Evolutionary conservation across 2,888 invertebrate species (phyloP).

Genomic region (Cantharis lateralis): DNA sequence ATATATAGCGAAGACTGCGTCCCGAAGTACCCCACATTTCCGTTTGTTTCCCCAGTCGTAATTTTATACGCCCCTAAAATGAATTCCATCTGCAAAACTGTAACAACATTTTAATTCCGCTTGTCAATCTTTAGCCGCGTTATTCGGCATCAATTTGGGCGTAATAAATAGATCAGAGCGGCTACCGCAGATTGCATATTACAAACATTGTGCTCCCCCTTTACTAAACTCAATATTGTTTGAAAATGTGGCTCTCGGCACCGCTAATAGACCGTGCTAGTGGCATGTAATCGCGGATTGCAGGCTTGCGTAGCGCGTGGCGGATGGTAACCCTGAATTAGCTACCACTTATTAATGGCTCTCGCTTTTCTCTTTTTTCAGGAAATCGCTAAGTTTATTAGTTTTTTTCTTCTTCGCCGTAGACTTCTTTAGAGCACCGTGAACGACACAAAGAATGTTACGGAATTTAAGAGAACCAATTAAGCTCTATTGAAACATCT

Average conservation of each 20-base stretch:
- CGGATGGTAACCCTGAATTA: slow-evolving; percentile 23
- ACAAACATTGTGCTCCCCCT: slow-evolving; percentile 27
- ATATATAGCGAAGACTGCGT: neutral
- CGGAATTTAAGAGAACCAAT: neutral
- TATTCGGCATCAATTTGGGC: slow-evolving; percentile 27
- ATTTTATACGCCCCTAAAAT: slow-evolving; percentile 12
- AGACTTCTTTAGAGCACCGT: neutral
- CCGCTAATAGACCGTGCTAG: slow-evolving; percentile 33
- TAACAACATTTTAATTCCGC: slow-evolving; percentile 29
- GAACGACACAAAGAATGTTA: neutral
- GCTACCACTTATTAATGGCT: slow-evolving; percentile 25
- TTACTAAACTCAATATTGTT: slow-evolving; percentile 31
- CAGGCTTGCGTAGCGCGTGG: slow-evolving; percentile 37
- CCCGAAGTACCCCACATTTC: neutral
- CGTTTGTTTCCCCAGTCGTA: slow-evolving; percentile 4
- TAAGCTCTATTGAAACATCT: neutral
- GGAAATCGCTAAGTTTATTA: slow-evolving; percentile 22
- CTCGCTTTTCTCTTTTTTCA: slow-evolving; percentile 17
- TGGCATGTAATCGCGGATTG: slow-evolving; percentile 33
- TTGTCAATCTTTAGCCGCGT: slow-evolving; percentile 27
- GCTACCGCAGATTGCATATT: slow-evolving; percentile 33
- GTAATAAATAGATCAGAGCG: slow-evolving; percentile 33
- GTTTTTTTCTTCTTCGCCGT: slow-evolving; percentile 5
- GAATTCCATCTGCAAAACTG: slow-evolving; percentile 20
- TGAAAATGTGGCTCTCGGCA: slow-evolving; percentile 26